Base-by-base conservation (phyloP, 2,888 invertebrate species). In the Asteroscopus sphinx region DNA sequence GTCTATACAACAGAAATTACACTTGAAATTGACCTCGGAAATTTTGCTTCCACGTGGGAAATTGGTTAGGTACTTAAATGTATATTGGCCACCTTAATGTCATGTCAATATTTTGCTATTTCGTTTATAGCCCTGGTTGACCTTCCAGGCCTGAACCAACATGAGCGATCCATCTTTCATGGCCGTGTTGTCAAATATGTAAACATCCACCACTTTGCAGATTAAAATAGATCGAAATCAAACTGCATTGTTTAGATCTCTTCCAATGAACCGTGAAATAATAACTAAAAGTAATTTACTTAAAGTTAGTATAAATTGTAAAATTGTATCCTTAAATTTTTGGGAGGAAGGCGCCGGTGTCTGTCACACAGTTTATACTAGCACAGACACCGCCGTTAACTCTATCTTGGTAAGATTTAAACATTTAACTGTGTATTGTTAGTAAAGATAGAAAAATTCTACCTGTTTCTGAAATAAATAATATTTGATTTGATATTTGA, bases 211-310 rank as follows among this genome's bases (percentile, higher is more conserved):
- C 42, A 64, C 42, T 58, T 39, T 52, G 21, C 9, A 16, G 13
- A 58, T 46, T 41, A 33, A 63, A 56, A 63, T 63, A 48, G 45
- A 56, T 48, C 25, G 13, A 44, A 48, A 58, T 58, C 16, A 41
- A 52, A 52, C 41, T 63, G 32, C 36, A 41, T 33, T 48, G 28
- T 16, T 26, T 41, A 13, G 13, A 32, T 40, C 7, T 1, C 1
- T 41, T 17, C 21, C 4, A 21, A 21, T 21, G 17, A 3, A 21
- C 17, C 17, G 17, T 21, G n/a, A n/a, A n/a, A n/a, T n/a, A n/a
- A n/a, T n/a, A n/a, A n/a, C n/a, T n/a, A n/a, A n/a, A n/a, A n/a
- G n/a, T n/a, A n/a, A n/a, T n/a, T n/a, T n/a, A n/a, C n/a, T n/a
- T n/a, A n/a, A n/a, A n/a, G n/a, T n/a, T n/a, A n/a, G n/a, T n/a